Percentiles rank a stretch among this genome's conserved stretches.
These are phyloP conservation scores for Agonopterix arenella DNA, from an alignment of 2,888 invertebrate species.

Conservation along the genomic window DNA sequence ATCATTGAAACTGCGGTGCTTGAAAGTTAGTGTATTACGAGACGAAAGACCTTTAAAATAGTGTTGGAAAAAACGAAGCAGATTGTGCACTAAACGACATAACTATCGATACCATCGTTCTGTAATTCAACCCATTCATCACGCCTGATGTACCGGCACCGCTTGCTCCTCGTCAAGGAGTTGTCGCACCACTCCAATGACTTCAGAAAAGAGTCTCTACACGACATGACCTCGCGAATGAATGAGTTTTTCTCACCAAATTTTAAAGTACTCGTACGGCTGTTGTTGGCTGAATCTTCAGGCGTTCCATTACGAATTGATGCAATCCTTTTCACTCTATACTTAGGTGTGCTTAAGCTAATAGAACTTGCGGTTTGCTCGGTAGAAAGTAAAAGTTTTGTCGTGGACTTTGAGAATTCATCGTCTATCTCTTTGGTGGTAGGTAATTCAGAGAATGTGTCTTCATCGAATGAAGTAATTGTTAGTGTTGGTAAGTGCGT, in stretches of 20 bases:
- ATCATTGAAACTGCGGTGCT: no score
- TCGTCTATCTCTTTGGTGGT: constrained; percentile 32
- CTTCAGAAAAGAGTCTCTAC: constrained; percentile 61
- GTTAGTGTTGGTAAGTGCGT: no score
- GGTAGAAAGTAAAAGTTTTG: constrained; percentile 40
- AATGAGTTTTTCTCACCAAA: constrained; percentile 68
- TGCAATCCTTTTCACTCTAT: constrained; percentile 21
- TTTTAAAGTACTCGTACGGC: constrained; percentile 44
- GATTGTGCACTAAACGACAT: constrained; percentile 17
- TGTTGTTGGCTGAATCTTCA: constrained; percentile 31
- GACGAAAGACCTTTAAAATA: no score
- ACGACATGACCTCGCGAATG: constrained; percentile 61
- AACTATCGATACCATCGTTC: constrained; percentile 47
- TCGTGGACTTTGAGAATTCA: constrained; percentile 44
- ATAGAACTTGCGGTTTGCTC: constrained; percentile 42
- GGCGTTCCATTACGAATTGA: constrained; percentile 18
- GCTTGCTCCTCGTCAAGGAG: constrained; percentile 61
- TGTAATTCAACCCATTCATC: constrained; percentile 64
- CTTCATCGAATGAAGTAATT: constrained; percentile 15
- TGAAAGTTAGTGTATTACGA: no score
- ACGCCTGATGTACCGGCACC: constrained; percentile 49
- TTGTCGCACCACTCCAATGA: constrained; percentile 72
- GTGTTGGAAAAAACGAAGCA: not conserved
- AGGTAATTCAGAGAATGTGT: constrained; percentile 19
- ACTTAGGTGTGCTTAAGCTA: constrained; percentile 18